Conservation (phyloP, 2,113 vertebrate species). For the Sander vitreus region DNA sequence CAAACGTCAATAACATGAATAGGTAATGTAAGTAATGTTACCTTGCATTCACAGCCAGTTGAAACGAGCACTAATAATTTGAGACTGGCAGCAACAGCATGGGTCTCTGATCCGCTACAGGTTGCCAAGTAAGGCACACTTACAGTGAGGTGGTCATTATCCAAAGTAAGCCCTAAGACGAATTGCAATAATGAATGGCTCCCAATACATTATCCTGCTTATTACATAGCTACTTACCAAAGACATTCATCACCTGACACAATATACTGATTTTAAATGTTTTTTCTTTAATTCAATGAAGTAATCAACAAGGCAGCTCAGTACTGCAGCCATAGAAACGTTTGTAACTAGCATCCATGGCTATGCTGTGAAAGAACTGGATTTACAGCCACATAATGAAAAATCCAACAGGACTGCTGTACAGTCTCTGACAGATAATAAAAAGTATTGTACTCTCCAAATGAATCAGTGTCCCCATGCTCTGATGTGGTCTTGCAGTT, state of each 20-base stretch:
- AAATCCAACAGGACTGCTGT: neutral
- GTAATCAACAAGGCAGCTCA: conserved; percentile 44
- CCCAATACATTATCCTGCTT: conserved; percentile 53
- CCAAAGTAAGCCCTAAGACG: conserved; percentile 62
- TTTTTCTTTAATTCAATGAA: conserved; percentile 30
- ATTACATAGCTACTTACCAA: conserved; percentile 51
- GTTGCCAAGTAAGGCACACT: conserved; percentile 68
- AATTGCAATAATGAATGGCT: conserved; percentile 67
- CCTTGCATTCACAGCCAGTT: conserved; percentile 41
- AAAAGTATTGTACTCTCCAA: conserved; percentile 3
- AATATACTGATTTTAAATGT: conserved; percentile 36
- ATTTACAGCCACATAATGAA: conserved; percentile 1
- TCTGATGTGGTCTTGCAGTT: conserved; percentile 16
- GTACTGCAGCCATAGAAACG: neutral
- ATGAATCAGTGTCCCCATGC: neutral
- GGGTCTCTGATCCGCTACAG: conserved; percentile 51
- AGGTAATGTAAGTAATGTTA: conserved; percentile 30
- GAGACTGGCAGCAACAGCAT: conserved; percentile 48
- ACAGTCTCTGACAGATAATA: conserved; percentile 20
- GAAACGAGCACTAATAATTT: conserved; percentile 54
- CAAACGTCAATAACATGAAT: conserved; percentile 51
- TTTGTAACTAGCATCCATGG: conserved; percentile 11
- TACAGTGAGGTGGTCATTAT: conserved; percentile 64
- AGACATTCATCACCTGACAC: conserved; percentile 47
- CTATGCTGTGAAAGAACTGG: neutral